Evolutionary conservation across 2,797 vertebrate genomes (phyloP).

Genomic region (Furcifer pardalis): DNA sequence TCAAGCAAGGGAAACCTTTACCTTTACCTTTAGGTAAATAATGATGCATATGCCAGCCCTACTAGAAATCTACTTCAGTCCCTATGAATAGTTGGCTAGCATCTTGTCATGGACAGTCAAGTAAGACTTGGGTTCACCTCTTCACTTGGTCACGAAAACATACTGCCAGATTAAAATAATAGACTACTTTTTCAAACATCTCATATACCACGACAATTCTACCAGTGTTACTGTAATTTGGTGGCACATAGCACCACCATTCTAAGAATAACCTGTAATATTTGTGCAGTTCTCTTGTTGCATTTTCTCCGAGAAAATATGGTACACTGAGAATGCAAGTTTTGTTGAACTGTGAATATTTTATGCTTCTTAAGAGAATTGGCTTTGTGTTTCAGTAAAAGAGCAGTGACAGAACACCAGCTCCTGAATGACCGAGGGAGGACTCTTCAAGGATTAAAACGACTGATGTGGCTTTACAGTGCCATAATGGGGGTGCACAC

Average conservation of each 20-base stretch:
- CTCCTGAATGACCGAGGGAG: slow-evolving; percentile 61
- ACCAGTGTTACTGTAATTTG: too few relatives aligned
- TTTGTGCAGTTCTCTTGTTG: background rate
- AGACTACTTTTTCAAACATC: too few relatives aligned
- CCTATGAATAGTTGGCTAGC: too few relatives aligned
- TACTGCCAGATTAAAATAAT: too few relatives aligned
- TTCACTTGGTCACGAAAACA: too few relatives aligned
- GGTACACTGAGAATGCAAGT: background rate
- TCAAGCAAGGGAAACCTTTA: too few relatives aligned
- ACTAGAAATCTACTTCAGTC: background rate
- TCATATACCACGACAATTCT: too few relatives aligned
- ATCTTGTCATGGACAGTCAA: too few relatives aligned
- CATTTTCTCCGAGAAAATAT: background rate
- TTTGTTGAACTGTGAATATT: background rate
- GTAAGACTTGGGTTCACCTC: too few relatives aligned
- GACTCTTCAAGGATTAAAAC: slow-evolving; percentile 82
- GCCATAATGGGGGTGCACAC: slow-evolving; percentile 81
- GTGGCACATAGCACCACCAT: too few relatives aligned
- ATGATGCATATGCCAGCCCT: background rate
- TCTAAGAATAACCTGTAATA: background rate
- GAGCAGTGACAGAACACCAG: slow-evolving; percentile 68
- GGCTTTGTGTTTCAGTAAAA: slow-evolving; percentile 43
- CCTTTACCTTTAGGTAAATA: background rate
- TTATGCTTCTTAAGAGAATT: background rate
- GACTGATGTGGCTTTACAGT: slow-evolving; percentile 82